Conservation (phyloP, 1,140 invertebrate species). For the Drosophila micromelanica region DNA sequence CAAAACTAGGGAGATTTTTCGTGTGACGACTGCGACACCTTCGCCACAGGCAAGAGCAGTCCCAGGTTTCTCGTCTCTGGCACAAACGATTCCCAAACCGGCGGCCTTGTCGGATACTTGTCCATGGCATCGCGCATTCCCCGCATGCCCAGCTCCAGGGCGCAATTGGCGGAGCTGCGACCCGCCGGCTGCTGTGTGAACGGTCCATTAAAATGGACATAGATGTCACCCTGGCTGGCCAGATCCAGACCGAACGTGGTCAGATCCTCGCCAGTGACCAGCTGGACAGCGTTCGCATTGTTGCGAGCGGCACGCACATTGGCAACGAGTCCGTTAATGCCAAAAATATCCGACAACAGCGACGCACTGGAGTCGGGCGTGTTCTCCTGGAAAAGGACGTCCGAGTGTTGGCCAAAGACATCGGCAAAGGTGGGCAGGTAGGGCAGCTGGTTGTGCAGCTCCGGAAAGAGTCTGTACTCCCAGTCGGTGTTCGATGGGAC, state of each 20-base stretch:
- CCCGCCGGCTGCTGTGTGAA: constrained; percentile 54
- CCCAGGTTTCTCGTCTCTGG: constrained; percentile 60
- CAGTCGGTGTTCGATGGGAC: constrained; percentile 8
- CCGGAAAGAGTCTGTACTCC: constrained; percentile 62
- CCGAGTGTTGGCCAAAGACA: constrained; percentile 56
- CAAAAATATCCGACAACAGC: constrained; percentile 41
- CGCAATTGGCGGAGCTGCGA: constrained; percentile 48
- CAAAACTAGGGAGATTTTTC: constrained; percentile 24
- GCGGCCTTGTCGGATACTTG: constrained; percentile 31
- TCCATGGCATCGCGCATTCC: constrained; percentile 63
- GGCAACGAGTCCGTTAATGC: constrained; percentile 34
- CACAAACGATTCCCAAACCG: constrained; percentile 56
- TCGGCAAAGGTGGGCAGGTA: constrained; percentile 60
- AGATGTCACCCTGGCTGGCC: constrained; percentile 62
- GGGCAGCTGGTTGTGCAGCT: constrained; percentile 47
- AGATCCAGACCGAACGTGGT: constrained; percentile 62
- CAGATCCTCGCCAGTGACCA: constrained; percentile 63
- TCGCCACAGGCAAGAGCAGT: constrained; percentile 20
- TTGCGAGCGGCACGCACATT: constrained; percentile 31
- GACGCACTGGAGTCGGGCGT: background rate
- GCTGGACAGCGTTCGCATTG: constrained; percentile 19
- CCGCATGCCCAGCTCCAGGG: constrained; percentile 65
- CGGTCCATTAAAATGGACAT: constrained; percentile 70
- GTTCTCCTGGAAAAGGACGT: constrained; percentile 9
- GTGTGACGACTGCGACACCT: constrained; percentile 9